Percentiles rank a stretch among this genome's conserved stretches.
phyloP scores from a whole-genome alignment of 2,797 vertebrate species.

The Gobio occitaniae region DNA sequence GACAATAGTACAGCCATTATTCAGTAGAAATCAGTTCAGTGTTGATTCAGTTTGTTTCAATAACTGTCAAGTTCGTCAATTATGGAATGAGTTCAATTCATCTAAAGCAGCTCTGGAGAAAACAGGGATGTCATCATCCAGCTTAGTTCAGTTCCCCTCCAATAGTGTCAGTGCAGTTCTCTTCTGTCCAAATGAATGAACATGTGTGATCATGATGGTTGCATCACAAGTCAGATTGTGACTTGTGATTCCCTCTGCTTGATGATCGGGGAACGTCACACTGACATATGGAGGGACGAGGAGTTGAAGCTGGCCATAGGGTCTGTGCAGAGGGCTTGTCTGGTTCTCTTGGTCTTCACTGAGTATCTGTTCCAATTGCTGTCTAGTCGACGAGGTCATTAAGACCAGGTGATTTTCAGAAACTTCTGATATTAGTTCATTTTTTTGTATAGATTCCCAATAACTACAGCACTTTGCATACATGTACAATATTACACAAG shows the following conservation, averaged over 20 bases:
- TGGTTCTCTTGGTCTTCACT: background rate
- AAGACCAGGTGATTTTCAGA: background rate
- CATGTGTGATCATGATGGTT: no score
- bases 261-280: no score
- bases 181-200: no score
- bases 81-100: background rate
- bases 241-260: no score
- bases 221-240: no score
- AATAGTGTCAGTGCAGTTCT: background rate
- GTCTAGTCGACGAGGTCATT: background rate
- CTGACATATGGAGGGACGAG: no score
- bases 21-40: background rate
- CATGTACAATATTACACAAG: background rate
- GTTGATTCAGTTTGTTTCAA: slow-evolving; percentile 1
- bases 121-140: background rate
- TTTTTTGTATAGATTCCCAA: background rate
- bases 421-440: background rate
- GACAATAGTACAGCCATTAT: background rate
- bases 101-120: background rate
- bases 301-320: no score
- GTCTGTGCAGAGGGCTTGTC: no score
- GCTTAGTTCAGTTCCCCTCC: background rate
- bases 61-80: background rate
- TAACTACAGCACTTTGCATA: background rate
- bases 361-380: background rate